Percentiles rank a stretch among this genome's conserved stretches.
Conservation (phyloP, 2,888 invertebrate species). For the Heteropelma amictum region DNA sequence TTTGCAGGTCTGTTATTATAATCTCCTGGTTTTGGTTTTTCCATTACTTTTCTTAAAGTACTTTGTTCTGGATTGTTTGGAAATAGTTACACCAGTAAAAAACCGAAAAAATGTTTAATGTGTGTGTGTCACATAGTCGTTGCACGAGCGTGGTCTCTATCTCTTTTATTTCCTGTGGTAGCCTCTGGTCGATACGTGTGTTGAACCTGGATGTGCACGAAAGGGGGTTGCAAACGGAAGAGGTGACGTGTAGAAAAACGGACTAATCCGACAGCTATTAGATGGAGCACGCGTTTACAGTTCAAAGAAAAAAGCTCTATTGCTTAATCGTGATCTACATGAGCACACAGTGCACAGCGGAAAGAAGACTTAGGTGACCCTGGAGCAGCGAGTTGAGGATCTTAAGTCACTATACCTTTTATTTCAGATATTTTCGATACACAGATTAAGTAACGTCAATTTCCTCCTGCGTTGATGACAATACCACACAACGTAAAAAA, state of each 20-base stretch:
- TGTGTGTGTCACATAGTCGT: too few relatives aligned
- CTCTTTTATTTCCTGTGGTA: conserved; percentile 36
- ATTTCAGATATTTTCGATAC: neutral
- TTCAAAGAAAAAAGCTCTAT: conserved; percentile 15
- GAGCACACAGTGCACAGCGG: too few relatives aligned
- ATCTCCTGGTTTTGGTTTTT: too few relatives aligned
- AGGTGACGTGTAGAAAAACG: conserved; percentile 40
- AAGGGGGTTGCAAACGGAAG: conserved; percentile 31
- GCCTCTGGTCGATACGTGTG: conserved; percentile 14
- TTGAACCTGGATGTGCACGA: conserved; percentile 7
- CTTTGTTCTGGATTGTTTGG: too few relatives aligned
- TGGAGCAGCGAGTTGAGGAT: conserved; percentile 41
- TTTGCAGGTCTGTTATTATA: too few relatives aligned
- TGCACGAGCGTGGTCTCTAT: too few relatives aligned
- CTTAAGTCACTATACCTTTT: conserved; percentile 41
- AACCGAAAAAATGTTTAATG: too few relatives aligned
- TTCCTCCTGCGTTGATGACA: conserved; percentile 7
- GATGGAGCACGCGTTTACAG: conserved; percentile 46
- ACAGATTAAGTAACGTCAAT: conserved; percentile 8
- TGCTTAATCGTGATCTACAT: conserved; percentile 25
- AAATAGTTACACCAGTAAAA: too few relatives aligned
- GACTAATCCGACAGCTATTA: conserved; percentile 44
- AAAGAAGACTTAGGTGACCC: conserved; percentile 57
- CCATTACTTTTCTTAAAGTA: too few relatives aligned
- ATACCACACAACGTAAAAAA: too few relatives aligned